Percentiles rank a stretch among this genome's conserved stretches.
Evolutionary conservation across 2,113 vertebrate genomes (phyloP).

Genomic region (Osmerus eperlanus): DNA sequence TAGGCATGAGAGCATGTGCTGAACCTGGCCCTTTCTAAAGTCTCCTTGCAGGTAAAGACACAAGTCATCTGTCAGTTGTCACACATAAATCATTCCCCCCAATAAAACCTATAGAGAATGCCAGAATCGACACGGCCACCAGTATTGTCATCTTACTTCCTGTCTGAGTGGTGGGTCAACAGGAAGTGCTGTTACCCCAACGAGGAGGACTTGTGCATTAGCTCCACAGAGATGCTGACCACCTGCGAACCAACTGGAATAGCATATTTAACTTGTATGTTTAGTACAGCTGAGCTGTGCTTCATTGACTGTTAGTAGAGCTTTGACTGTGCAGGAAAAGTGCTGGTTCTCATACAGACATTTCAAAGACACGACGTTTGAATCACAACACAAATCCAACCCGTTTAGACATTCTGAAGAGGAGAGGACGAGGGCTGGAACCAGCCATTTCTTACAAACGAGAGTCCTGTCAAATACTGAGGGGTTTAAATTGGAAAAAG

Average conservation of each 20-base stretch:
- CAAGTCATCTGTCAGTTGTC: no score
- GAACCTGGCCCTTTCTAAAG: no score
- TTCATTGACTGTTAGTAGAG: conserved; percentile 42
- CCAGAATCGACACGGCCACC: conserved; percentile 3
- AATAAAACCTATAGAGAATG: conserved; percentile 6
- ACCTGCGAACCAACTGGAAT: neutral
- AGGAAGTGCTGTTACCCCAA: conserved; percentile 22
- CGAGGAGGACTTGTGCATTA: conserved; percentile 60
- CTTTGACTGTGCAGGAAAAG: conserved; percentile 9
- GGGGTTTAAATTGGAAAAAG: neutral
- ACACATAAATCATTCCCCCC: neutral
- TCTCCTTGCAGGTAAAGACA: no score
- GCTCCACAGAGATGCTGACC: conserved; percentile 30
- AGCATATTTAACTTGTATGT: neutral
- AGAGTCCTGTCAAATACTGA: neutral
- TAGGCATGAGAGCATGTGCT: conserved; percentile 16
- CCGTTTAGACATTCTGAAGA: neutral
- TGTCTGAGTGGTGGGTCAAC: conserved; percentile 1
- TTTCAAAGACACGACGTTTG: neutral
- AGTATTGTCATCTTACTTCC: conserved; percentile 5
- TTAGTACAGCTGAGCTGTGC: conserved; percentile 19
- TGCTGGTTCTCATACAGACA: conserved; percentile 12
- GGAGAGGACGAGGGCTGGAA: conserved; percentile 4
- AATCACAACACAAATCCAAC: conserved; percentile 9
- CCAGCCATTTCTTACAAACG: conserved; percentile 3